These are phyloP conservation scores for Psilopsiagon aurifrons DNA, from an alignment of 2,113 vertebrate genomes.

Conservation along the genomic window DNA sequence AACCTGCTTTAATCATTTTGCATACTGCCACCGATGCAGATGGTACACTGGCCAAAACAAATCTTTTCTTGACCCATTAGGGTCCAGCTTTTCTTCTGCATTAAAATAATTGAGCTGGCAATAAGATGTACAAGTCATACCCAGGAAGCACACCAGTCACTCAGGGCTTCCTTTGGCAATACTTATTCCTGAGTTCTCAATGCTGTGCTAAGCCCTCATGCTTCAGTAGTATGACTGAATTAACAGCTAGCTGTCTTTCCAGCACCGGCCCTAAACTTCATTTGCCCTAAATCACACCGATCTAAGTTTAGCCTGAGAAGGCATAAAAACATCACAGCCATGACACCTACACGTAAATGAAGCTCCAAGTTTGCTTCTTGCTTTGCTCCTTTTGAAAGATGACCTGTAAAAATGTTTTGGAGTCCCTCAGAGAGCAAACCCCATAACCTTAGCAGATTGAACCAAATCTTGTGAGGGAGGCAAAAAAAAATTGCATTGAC, in stretches of 20 bases:
- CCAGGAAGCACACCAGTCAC: background rate
- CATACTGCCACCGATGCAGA: background rate
- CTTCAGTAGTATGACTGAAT: accelerated
- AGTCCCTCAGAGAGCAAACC: background rate
- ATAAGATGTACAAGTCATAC: background rate
- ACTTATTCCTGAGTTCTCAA: background rate
- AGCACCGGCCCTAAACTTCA: background rate
- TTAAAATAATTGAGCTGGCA: background rate
- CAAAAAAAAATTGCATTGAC: background rate
- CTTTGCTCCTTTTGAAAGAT: background rate
- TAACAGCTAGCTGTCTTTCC: background rate
- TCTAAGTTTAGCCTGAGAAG: background rate
- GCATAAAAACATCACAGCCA: background rate
- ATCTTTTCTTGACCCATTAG: background rate
- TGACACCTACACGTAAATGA: background rate
- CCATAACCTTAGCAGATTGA: background rate
- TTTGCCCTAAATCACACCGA: background rate
- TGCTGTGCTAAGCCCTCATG: background rate
- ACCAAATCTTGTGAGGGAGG: background rate
- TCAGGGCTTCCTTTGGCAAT: background rate
- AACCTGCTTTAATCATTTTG: background rate
- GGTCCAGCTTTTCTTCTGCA: background rate
- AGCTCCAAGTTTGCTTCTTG: background rate
- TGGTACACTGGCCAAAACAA: background rate
- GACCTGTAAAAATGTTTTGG: background rate